Evolutionary conservation across 2,888 invertebrate genomes (phyloP).

Genomic region (Lymantria monacha): DNA sequence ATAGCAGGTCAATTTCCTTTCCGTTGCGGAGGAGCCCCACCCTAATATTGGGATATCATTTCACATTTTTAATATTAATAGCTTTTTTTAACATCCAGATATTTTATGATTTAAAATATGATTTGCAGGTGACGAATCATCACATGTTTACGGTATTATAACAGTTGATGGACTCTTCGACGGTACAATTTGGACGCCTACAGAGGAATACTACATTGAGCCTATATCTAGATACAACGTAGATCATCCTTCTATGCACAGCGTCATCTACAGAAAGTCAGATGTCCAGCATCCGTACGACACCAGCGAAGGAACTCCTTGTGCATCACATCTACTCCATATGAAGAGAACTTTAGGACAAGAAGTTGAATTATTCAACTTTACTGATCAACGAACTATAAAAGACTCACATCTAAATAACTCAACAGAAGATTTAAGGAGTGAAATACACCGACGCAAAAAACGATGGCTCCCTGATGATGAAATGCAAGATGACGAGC

Average conservation of each 20-base stretch:
- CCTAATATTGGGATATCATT: no score
- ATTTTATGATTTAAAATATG: neutral
- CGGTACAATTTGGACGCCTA: slow-evolving; percentile 90
- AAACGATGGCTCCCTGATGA: slow-evolving; percentile 88
- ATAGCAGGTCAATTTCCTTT: no score
- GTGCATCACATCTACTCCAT: slow-evolving; percentile 84
- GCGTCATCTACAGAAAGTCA: slow-evolving; percentile 91
- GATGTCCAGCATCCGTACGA: slow-evolving; percentile 85
- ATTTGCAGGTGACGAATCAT: slow-evolving; percentile 89
- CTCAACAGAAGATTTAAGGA: slow-evolving; percentile 61
- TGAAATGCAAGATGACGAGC: slow-evolving; percentile 80
- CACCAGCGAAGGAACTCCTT: slow-evolving; percentile 61
- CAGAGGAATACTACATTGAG: slow-evolving; percentile 93
- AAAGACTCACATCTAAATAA: slow-evolving; percentile 54
- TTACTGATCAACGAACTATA: slow-evolving; percentile 53
- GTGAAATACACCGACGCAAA: slow-evolving; percentile 67
- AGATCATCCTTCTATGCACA: slow-evolving; percentile 85
- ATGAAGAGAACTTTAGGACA: slow-evolving; percentile 62
- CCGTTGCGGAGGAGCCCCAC: no score
- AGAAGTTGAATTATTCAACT: slow-evolving; percentile 66
- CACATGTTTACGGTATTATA: slow-evolving; percentile 92
- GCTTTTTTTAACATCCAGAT: no score
- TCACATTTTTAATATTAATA: no score
- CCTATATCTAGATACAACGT: slow-evolving; percentile 86
- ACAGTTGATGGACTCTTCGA: slow-evolving; percentile 94